Percentiles rank a stretch among this genome's conserved stretches.
Conservation (phyloP, 23 tunicate genomes). For the Oikopleura dioica region DNA sequence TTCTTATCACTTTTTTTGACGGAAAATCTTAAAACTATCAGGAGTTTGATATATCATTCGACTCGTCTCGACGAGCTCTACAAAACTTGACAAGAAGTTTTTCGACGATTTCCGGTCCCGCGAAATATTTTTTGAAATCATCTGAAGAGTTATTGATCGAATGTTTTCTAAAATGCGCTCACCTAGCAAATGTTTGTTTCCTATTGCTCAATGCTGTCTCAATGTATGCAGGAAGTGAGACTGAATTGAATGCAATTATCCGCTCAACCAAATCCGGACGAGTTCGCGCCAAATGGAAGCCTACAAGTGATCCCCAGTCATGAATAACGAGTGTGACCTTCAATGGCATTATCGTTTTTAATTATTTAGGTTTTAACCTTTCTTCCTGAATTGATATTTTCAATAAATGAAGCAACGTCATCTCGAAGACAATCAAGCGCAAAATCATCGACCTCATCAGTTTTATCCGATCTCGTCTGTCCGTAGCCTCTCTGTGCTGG, state of each 20-base stretch:
- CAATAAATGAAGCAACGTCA: neutral
- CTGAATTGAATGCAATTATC: neutral
- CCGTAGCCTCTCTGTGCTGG: constrained; percentile 1
- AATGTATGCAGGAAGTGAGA: neutral
- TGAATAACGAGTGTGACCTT: neutral
- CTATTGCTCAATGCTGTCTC: neutral
- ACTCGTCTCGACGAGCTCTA: no score
- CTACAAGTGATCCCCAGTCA: constrained; percentile 7
- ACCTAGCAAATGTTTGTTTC: constrained; percentile 6
- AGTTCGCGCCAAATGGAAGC: neutral
- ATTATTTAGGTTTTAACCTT: no score
- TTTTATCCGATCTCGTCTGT: neutral
- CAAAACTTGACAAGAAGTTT: no score
- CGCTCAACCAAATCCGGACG: neutral
- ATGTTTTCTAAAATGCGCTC: no score
- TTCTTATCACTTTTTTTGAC: no score
- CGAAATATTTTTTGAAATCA: no score
- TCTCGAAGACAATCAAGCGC: neutral
- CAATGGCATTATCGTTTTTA: no score
- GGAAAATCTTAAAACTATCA: no score
- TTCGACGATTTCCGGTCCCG: no score
- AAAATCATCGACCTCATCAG: neutral
- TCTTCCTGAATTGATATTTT: no score
- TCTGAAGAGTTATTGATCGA: no score
- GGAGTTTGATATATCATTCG: no score